Evolutionary conservation across 1,140 invertebrate genomes (phyloP).

Genomic region (Venturia canescens): DNA sequence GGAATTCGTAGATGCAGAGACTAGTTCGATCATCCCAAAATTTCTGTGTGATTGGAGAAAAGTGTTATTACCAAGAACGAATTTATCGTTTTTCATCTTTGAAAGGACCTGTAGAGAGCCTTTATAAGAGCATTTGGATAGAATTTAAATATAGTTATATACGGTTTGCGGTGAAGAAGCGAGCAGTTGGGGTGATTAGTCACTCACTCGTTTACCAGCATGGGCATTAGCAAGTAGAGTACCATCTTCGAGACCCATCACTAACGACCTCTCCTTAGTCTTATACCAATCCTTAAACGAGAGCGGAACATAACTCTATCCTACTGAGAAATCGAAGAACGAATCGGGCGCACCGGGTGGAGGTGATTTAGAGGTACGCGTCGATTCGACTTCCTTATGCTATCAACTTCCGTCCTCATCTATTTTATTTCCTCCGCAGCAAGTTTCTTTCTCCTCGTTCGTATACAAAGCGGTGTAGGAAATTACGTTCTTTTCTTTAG

Average conservation of each 20-base stretch:
- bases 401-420: constrained; percentile 21
- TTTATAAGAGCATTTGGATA: constrained; percentile 7
- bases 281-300: not conserved
- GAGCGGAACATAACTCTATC: not conserved
- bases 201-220: constrained; percentile 65
- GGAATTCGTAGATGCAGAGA: too few species aligned
- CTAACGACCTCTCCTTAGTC: not conserved
- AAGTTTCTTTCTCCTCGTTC: too few species aligned
- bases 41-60: too few species aligned
- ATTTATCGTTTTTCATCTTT: too few species aligned
- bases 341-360: too few species aligned
- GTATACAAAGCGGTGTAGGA: too few species aligned
- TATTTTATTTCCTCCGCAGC: constrained; percentile 12
- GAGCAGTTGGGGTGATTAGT: constrained; percentile 60
- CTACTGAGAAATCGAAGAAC: too few species aligned
- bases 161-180: not conserved
- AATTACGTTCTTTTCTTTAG: too few species aligned
- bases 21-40: too few species aligned
- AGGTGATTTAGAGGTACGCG: too few species aligned
- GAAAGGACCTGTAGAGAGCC: not conserved
- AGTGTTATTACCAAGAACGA: too few species aligned
- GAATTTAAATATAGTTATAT: not conserved
- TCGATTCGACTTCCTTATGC: not conserved
- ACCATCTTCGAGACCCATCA: constrained; percentile 35
- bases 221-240: constrained; percentile 58